These are phyloP conservation scores for Coracopsis vasa DNA, from an alignment of 2,113 vertebrate genomes.

Conservation along the genomic window DNA sequence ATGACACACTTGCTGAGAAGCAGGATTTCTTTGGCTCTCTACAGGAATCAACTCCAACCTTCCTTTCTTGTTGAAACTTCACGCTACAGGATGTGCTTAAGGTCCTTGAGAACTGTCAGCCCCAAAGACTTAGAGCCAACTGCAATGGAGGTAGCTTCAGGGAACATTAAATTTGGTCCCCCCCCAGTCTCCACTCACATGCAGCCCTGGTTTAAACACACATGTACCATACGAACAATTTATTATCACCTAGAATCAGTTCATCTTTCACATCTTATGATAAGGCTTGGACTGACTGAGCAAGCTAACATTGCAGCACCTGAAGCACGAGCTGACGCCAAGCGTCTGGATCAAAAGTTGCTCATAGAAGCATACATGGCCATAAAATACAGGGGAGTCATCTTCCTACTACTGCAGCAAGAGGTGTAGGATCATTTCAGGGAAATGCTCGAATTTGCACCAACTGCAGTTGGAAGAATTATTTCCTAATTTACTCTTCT, in stretches of 20 bases:
- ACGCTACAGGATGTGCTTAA: background rate
- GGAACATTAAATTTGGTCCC: background rate
- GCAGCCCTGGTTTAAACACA: background rate
- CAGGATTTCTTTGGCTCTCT: background rate
- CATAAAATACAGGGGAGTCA: background rate
- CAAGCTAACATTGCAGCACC: background rate
- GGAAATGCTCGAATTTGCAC: background rate
- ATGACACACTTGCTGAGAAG: background rate
- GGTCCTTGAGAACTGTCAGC: background rate
- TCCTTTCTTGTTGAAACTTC: background rate
- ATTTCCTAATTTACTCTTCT: background rate
- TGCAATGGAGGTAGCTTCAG: background rate
- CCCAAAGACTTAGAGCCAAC: background rate
- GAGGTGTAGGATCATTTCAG: background rate
- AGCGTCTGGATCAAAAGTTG: background rate
- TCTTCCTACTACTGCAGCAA: background rate
- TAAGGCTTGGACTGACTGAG: background rate
- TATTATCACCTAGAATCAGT: background rate
- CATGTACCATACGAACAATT: background rate
- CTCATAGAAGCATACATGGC: background rate
- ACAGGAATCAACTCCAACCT: background rate
- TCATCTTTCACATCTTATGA: background rate
- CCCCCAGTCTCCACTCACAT: background rate
- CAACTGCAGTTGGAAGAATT: background rate
- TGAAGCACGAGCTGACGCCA: fast-evolving